These are phyloP conservation scores for Parus major DNA, from an alignment of 2,113 vertebrate genomes.

Conservation along the genomic window DNA sequence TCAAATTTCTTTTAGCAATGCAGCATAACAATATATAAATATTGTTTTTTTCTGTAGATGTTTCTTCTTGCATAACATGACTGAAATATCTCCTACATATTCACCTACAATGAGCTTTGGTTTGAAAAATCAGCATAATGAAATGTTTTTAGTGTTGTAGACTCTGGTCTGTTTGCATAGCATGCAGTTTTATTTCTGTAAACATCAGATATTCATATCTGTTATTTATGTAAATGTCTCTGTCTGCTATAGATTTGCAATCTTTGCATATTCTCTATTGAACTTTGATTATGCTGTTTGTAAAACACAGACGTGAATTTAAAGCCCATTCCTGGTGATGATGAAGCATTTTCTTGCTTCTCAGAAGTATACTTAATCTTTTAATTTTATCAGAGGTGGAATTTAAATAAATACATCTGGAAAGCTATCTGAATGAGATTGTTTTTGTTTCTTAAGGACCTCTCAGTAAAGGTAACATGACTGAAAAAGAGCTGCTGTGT, in stretches of 20 bases:
- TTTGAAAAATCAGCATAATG: background rate
- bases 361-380: conserved; percentile 6
- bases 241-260: conserved; percentile 39
- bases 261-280: conserved; percentile 41
- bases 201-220: conserved; percentile 41
- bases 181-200: conserved; percentile 29
- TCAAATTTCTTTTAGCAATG: background rate
- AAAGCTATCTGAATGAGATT: background rate
- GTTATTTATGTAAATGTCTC: conserved; percentile 51
- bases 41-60: background rate
- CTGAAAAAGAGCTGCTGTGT: background rate
- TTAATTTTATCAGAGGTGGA: conserved; percentile 5
- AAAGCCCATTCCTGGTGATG: background rate
- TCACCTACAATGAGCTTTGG: background rate
- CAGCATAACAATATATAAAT: background rate
- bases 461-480: background rate
- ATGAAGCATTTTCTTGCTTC: background rate
- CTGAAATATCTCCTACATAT: background rate
- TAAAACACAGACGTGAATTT: conserved; percentile 23
- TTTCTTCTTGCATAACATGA: background rate
- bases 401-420: conserved; percentile 20
- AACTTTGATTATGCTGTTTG: conserved; percentile 55
- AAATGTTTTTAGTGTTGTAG: background rate
- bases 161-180: background rate
- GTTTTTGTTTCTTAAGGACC: background rate